Evolutionary conservation across 2,888 invertebrate species (phyloP).

Genomic region (Coelopa pilipes): DNA sequence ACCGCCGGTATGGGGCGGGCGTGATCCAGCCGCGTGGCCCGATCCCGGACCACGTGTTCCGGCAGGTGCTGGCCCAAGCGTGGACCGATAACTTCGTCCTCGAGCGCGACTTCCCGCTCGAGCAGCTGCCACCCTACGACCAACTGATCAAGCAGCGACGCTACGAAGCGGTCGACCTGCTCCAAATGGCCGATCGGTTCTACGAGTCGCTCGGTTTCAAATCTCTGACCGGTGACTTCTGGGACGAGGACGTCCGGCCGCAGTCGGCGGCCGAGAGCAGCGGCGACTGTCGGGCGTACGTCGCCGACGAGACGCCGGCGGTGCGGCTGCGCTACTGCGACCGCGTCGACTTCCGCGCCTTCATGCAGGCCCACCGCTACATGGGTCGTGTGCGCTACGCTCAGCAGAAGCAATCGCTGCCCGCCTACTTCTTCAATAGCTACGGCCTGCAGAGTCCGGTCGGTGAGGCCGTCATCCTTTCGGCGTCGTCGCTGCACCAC

Average conservation of each 20-base stretch:
- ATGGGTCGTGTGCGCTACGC: slow-evolving; percentile 75
- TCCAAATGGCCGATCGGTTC: too few species aligned
- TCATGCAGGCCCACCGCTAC: slow-evolving; percentile 71
- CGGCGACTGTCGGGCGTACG: background rate
- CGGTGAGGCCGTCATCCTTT: slow-evolving; percentile 74
- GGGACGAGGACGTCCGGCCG: too few species aligned
- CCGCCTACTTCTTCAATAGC: slow-evolving; percentile 68
- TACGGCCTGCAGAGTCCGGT: slow-evolving; percentile 71
- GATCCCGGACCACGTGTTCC: slow-evolving; percentile 78
- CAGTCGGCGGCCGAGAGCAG: too few species aligned
- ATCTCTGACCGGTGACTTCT: too few species aligned
- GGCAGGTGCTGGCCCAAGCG: slow-evolving; percentile 60
- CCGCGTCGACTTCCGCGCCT: slow-evolving; percentile 67
- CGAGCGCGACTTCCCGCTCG: background rate
- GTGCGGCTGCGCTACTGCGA: slow-evolving; percentile 71
- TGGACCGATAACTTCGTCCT: slow-evolving; percentile 44
- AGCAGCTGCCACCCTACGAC: slow-evolving; percentile 21
- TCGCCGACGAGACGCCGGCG: slow-evolving; percentile 27
- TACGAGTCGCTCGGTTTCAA: too few species aligned
- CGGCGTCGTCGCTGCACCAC: slow-evolving; percentile 75
- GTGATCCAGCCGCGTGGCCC: slow-evolving; percentile 73
- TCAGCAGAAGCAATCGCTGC: slow-evolving; percentile 70
- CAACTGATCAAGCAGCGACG: background rate
- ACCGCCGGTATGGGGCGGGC: slow-evolving; percentile 75
- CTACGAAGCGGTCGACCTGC: background rate